Conservation (phyloP, 2,888 invertebrate species). For the Eubasilissa splendida region DNA sequence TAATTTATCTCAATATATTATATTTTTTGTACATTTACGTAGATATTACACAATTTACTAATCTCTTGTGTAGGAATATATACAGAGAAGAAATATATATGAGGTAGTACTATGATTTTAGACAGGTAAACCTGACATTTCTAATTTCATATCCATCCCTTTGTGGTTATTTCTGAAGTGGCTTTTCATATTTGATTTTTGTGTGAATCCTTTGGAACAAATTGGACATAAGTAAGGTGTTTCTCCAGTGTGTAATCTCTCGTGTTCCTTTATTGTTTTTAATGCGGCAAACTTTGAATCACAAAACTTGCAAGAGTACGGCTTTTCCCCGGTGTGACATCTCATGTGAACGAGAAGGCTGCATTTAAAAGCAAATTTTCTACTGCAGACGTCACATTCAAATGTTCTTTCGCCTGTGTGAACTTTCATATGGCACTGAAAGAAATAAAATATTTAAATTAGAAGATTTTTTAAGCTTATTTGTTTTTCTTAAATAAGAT, state of each 20-base stretch:
- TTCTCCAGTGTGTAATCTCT: constrained; percentile 56
- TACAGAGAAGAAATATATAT: not conserved
- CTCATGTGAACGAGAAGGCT: constrained; percentile 52
- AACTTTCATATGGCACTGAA: constrained; percentile 53
- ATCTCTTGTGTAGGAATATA: not conserved
- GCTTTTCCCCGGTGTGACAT: constrained; percentile 56
- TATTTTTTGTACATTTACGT: not conserved
- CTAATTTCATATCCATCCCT: constrained; percentile 41
- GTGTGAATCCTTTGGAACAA: constrained; percentile 55
- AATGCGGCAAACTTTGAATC: constrained; percentile 53
- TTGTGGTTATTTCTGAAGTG: constrained; percentile 57
- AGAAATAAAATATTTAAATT: not conserved
- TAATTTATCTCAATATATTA: too few relatives aligned
- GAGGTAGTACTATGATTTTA: too few relatives aligned
- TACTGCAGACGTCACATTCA: constrained; percentile 51
- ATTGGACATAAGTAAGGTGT: constrained; percentile 55
- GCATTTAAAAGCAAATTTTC: constrained; percentile 54
- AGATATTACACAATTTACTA: not conserved
- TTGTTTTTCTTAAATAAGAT: too few relatives aligned
- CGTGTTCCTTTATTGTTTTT: constrained; percentile 55
- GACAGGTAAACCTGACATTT: not conserved
- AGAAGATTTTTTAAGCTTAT: not conserved
- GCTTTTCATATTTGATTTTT: constrained; percentile 58
- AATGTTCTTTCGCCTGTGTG: constrained; percentile 54
- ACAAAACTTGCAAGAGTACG: constrained; percentile 55